A percentile compares a stretch with the other conserved stretches of the same genome.
Conservation (phyloP, 1,140 invertebrate genomes). For the Drosophila nannoptera region DNA sequence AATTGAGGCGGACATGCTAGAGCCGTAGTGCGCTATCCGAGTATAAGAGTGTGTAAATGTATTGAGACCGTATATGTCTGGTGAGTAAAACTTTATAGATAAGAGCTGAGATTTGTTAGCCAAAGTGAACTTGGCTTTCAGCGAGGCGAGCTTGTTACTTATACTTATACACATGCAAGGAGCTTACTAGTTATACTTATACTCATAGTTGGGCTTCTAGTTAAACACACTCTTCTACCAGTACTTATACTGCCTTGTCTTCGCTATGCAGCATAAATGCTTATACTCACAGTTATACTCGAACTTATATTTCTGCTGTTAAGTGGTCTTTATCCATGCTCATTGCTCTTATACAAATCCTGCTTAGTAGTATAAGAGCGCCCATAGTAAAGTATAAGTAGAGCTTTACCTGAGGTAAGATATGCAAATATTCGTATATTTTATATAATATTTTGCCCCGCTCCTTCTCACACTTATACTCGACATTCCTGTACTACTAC, state of each 20-base stretch:
- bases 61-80: neutral
- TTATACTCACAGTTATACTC: neutral
- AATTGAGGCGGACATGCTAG: neutral
- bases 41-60: neutral
- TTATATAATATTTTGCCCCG: too few relatives aligned
- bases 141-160: neutral
- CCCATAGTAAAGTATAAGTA: too few relatives aligned
- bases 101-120: neutral
- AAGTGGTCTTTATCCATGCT: neutral
- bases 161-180: too few relatives aligned
- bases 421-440: neutral
- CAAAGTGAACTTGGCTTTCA: neutral
- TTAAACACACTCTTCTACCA: neutral
- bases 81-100: neutral
- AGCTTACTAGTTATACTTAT: too few relatives aligned
- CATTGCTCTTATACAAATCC: neutral
- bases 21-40: neutral
- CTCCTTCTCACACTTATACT: conserved; percentile 1
- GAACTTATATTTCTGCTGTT: neutral
- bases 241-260: neutral
- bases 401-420: too few relatives aligned
- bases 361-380: neutral
- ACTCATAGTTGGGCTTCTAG: too few relatives aligned
- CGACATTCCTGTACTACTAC: neutral
- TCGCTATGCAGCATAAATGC: too few relatives aligned